These are phyloP conservation scores for Tribolium castaneum DNA, from an alignment of 1,140 invertebrate genomes.

Conservation along the genomic window DNA sequence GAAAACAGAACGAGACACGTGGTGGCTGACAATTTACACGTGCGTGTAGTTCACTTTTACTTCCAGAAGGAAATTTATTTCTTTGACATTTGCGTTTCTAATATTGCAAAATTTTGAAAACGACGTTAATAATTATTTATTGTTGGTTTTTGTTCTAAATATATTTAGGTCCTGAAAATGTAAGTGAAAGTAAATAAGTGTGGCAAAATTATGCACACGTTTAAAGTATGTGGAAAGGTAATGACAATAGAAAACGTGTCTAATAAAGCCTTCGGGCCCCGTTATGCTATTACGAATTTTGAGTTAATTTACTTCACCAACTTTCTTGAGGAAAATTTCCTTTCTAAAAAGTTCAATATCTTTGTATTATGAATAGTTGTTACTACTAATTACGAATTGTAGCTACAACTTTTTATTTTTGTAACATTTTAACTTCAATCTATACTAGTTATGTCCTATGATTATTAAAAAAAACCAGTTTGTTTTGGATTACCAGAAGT, in stretches of 20 bases:
- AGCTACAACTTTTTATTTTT: no score
- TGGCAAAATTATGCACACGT: neutral
- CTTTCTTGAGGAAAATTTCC: neutral
- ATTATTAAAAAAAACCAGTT: no score
- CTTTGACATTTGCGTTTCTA: neutral
- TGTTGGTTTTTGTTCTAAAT: neutral
- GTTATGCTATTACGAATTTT: neutral
- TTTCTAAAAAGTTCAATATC: neutral
- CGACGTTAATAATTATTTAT: neutral
- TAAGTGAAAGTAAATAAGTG: neutral
- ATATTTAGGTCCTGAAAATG: neutral
- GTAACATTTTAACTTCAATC: no score
- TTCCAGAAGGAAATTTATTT: neutral
- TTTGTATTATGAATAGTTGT: no score
- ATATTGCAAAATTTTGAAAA: neutral
- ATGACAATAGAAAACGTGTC: neutral
- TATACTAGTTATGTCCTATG: no score
- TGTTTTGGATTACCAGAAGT: no score
- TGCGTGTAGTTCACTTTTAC: neutral
- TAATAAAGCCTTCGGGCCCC: neutral
- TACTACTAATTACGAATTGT: no score
- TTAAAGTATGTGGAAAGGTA: neutral
- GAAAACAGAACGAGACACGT: neutral
- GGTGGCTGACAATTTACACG: neutral
- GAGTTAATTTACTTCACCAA: neutral